A percentile compares a stretch with the other conserved stretches of the same genome.
Evolutionary conservation across 2,113 vertebrate genomes (phyloP).

Genomic region (Stegastes partitus): DNA sequence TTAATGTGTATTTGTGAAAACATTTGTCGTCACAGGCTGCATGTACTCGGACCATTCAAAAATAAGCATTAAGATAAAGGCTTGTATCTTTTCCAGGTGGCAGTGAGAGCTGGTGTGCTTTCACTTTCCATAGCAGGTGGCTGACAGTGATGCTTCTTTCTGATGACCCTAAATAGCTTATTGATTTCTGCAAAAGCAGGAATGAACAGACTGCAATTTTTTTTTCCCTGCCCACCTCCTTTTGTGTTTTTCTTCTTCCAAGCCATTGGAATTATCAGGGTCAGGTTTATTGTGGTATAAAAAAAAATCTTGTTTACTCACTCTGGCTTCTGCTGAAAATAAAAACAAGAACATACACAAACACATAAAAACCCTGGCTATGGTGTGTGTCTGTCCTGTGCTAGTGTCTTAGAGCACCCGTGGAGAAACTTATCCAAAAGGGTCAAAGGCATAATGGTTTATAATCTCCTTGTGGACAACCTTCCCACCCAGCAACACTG

Average conservation of each 20-base stretch:
- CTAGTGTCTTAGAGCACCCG: conserved; percentile 23
- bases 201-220: conserved; percentile 47
- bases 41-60: neutral
- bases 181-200: conserved; percentile 76
- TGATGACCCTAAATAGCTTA: conserved; percentile 80
- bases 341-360: conserved; percentile 38
- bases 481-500: conserved; percentile 59
- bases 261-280: conserved; percentile 61
- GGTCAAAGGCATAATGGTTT: conserved; percentile 74
- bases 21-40: too few species aligned
- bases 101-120: conserved; percentile 23
- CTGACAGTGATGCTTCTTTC: conserved; percentile 62
- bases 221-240: conserved; percentile 33
- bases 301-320: conserved; percentile 61
- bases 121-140: conserved; percentile 39
- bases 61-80: conserved; percentile 1
- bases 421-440: conserved; percentile 65
- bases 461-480: conserved; percentile 75
- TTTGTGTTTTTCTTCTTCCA: conserved; percentile 40
- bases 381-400: conserved; percentile 31
- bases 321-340: conserved; percentile 50
- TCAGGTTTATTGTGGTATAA: conserved; percentile 61
- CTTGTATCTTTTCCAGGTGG: conserved; percentile 13
- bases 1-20: too few species aligned
- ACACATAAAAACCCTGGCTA: conserved; percentile 39